Evolutionary conservation across 2,888 invertebrate genomes (phyloP), one percentile per base, ranked within the genome.

Genomic region (Meteorus colon): DNA sequence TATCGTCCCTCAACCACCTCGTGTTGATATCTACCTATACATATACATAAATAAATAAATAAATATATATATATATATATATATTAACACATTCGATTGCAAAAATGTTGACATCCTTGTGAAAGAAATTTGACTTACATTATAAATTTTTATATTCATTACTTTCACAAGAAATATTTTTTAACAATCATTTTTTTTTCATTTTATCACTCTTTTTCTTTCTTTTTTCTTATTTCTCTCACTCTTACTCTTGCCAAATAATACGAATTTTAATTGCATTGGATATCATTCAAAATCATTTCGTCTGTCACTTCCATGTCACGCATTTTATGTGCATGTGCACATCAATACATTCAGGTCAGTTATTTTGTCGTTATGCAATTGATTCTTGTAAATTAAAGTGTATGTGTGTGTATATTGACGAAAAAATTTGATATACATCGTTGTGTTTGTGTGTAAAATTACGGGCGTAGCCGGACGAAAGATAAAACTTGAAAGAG

Each of bases 401-500:
- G 41, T 12, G 41, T 41, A 12, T 48, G 16, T 48, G 14, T 48
- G n/a, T 41, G n/a, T 48, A 48, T 48, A 48, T 48, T n/a, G 16
- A 48, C n/a, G 4, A 48, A 48, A 48, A 55, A 19, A 8, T 55
- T n/a, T 55, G 10, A 55, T 55, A 10, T 24, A 55, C 24, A 24
- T 55, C 8, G 5, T 48, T 48, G 16, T n/a, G 16, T 48, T 48
- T 48, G 48, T 14, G n/a, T 48, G 48, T 55, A 19, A 55, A 19
- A 48, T 55, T 5, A 55, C 55, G 19, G 55, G 55, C 55, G 55
- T 55, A 55, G 24, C 55, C 55, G 55, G 55, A 55, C 55, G 6
- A 19, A 8, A 55, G 19, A 19, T 55, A 55, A 55, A 55, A 41
- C 8, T 41, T 41, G 41, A 41, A 34, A 34, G 34, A 41, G 41